Evolutionary conservation across 2,888 invertebrate genomes (phyloP).

Genomic region (Drosophila austrosaltans): DNA sequence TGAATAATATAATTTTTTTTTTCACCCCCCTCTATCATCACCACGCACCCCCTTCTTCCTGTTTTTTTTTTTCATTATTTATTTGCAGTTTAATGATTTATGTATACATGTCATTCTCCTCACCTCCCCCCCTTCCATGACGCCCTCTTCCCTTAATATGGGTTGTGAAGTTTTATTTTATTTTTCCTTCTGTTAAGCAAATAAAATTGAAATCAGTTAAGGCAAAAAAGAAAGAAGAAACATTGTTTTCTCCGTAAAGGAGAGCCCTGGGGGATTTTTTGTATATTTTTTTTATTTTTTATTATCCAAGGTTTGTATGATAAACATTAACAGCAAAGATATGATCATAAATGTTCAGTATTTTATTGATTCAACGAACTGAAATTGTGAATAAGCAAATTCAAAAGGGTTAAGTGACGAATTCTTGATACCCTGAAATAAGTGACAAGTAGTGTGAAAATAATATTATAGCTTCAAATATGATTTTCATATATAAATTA

Average conservation of each 20-base stretch:
- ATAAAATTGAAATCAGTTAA: conserved; percentile 40
- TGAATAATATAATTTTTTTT: conserved; percentile 2
- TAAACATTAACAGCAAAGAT: conserved; percentile 4
- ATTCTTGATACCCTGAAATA: not conserved
- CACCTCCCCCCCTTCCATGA: not conserved
- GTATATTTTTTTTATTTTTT: not conserved
- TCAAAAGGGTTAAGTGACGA: not conserved
- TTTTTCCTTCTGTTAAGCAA: conserved; percentile 31
- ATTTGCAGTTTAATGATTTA: conserved; percentile 50
- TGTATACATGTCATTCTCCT: conserved; percentile 28
- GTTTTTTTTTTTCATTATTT: conserved; percentile 21
- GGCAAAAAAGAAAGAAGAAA: conserved; percentile 12
- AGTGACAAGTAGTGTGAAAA: no score
- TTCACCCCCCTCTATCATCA: not conserved
- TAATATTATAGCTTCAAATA: no score
- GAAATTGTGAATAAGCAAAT: conserved; percentile 3
- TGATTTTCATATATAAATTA: no score
- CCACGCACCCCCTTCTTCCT: not conserved
- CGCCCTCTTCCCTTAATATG: conserved; percentile 9
- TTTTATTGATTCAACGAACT: conserved; percentile 26
- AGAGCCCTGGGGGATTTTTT: conserved; percentile 10
- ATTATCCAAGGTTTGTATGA: conserved; percentile 5
- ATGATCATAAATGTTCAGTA: conserved; percentile 2
- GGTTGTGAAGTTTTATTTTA: conserved; percentile 33
- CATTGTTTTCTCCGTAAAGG: conserved; percentile 11